phyloP scores from a whole-genome alignment of 1,140 invertebrate genomes.

The Drosophila kurseongensis region DNA sequence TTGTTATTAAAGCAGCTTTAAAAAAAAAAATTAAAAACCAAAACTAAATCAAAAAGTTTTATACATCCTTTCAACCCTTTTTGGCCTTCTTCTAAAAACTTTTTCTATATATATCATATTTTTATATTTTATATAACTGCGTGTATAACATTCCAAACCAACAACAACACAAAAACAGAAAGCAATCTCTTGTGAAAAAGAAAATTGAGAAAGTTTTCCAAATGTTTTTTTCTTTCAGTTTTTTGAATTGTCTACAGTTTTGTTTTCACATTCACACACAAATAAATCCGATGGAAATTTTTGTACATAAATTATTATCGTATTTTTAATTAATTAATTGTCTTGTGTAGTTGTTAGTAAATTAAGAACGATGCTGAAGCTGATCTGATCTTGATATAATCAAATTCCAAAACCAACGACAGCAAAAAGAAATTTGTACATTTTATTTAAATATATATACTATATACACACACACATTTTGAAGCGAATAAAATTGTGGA shows the following conservation, averaged over 20 bases:
- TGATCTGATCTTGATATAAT: slow-evolving; percentile 45
- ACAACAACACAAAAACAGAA: slow-evolving; percentile 27
- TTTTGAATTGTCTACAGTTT: slow-evolving; percentile 61
- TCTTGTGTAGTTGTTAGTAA: slow-evolving; percentile 72
- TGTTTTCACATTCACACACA: slow-evolving; percentile 48
- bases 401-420: slow-evolving; percentile 47
- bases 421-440: slow-evolving; percentile 65
- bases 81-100: slow-evolving; percentile 23
- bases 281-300: slow-evolving; percentile 77
- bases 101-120: slow-evolving; percentile 34
- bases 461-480: slow-evolving; percentile 58
- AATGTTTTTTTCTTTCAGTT: slow-evolving; percentile 37
- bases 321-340: slow-evolving; percentile 76
- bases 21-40: slow-evolving; percentile 42
- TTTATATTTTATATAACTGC: slow-evolving; percentile 44
- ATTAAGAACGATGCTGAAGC: slow-evolving; percentile 57
- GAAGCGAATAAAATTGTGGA: slow-evolving; percentile 81
- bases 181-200: slow-evolving; percentile 22
- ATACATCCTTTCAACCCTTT: slow-evolving; percentile 6
- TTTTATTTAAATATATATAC: slow-evolving; percentile 57
- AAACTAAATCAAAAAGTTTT: slow-evolving; percentile 39
- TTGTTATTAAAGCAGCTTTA: slow-evolving; percentile 68
- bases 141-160: slow-evolving; percentile 41
- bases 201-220: slow-evolving; percentile 38
- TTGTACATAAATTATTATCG: slow-evolving; percentile 82